These are phyloP conservation scores for Magallana angulata DNA, from an alignment of 1,140 invertebrate genomes.

Conservation along the genomic window DNA sequence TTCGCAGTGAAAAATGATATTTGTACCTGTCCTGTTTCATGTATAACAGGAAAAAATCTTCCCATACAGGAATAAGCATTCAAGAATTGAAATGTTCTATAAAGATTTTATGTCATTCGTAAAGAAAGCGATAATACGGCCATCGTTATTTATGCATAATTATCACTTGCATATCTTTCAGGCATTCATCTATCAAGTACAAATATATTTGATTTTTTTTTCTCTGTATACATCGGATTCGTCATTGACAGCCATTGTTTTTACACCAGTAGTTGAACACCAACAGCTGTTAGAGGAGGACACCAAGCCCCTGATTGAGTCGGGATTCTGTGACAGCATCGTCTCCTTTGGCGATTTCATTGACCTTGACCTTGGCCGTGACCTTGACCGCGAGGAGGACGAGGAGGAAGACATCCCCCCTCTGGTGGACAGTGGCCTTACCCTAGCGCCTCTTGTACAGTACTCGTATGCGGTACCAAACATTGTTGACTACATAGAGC, in stretches of 20 bases:
- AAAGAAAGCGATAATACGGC: too few species aligned
- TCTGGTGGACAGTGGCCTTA: not conserved
- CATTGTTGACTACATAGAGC: not conserved
- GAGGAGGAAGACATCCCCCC: not conserved
- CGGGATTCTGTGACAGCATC: conserved; percentile 25
- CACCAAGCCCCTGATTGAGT: conserved; percentile 23
- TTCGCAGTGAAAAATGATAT: too few species aligned
- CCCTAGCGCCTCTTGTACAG: not conserved
- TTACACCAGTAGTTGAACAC: not conserved
- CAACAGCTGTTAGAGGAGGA: not conserved
- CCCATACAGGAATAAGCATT: too few species aligned
- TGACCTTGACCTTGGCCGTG: conserved; percentile 13
- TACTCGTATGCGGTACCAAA: conserved; percentile 23
- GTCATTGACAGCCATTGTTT: not conserved
- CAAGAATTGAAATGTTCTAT: too few species aligned
- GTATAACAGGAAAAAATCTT: too few species aligned
- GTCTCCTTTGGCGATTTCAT: not conserved
- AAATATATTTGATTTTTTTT: too few species aligned
- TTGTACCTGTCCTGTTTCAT: too few species aligned
- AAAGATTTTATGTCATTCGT: too few species aligned
- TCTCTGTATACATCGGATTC: too few species aligned
- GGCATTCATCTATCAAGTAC: too few species aligned
- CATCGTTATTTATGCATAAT: too few species aligned
- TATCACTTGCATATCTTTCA: too few species aligned
- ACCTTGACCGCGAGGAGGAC: conserved; percentile 12